These are phyloP conservation scores for Ylistrum balloti DNA, from an alignment of 1,140 invertebrate species.

Conservation along the genomic window DNA sequence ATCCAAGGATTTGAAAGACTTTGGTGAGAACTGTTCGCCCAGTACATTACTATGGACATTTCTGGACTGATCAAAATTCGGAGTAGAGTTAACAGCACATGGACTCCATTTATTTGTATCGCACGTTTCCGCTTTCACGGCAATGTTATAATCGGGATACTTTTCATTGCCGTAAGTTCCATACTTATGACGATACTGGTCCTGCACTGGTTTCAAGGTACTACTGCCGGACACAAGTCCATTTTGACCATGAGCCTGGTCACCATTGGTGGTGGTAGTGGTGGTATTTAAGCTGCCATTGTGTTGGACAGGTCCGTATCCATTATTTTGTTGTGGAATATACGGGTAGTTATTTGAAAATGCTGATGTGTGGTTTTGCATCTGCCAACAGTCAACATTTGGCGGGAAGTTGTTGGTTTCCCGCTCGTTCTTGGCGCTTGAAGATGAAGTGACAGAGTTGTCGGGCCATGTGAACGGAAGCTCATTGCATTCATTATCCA, in stretches of 20 bases:
- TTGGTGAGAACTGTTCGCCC: constrained; percentile 60
- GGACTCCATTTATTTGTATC: constrained; percentile 56
- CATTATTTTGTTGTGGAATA: constrained; percentile 56
- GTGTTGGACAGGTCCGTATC: constrained; percentile 54
- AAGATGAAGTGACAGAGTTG: constrained; percentile 50
- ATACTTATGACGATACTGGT: constrained; percentile 62
- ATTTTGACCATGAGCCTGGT: constrained; percentile 1
- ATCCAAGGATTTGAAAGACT: constrained; percentile 63
- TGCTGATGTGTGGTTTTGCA: constrained; percentile 52
- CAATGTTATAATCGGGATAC: constrained; percentile 60
- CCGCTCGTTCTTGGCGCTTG: constrained; percentile 56
- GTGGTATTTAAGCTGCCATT: constrained; percentile 58
- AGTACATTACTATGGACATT: constrained; percentile 48
- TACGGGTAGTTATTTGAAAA: constrained; percentile 54
- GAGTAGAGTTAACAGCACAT: constrained; percentile 58
- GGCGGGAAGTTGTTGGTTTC: constrained; percentile 46
- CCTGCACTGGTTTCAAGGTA: constrained; percentile 58
- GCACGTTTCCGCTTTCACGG: constrained; percentile 57
- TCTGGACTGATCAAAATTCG: constrained; percentile 55
- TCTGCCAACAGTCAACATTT: constrained; percentile 56
- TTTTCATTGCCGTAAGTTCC: constrained; percentile 63
- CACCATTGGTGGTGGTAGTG: constrained; percentile 42
- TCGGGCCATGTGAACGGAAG: constrained; percentile 55
- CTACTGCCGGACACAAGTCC: constrained; percentile 50
- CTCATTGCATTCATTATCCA: constrained; percentile 56